A percentile compares a stretch with the other conserved stretches of the same genome.
phyloP scores from a whole-genome alignment of 2,888 invertebrate genomes.

The Scaptomyza parva region DNA sequence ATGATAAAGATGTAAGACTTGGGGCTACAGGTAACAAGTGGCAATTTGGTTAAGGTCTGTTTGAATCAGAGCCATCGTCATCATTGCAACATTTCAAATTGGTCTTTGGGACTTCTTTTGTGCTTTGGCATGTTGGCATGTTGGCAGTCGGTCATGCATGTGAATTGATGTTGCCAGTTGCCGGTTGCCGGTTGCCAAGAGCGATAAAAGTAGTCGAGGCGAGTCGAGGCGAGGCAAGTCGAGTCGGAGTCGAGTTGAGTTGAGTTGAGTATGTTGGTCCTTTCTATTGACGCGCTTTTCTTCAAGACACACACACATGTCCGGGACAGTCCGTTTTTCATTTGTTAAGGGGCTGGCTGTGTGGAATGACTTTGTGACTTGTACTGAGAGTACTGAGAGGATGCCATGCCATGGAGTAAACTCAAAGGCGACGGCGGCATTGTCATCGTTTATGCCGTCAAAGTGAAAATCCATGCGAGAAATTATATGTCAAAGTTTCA shows the following conservation, averaged over 20 bases:
- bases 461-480: slow-evolving; percentile 80
- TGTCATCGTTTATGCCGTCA: slow-evolving; percentile 78
- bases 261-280: slow-evolving; percentile 2
- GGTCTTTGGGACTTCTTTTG: neutral
- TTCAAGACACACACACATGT: slow-evolving; percentile 4
- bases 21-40: slow-evolving; percentile 5
- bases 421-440: slow-evolving; percentile 57
- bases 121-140: neutral
- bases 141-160: slow-evolving; percentile 23
- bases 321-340: slow-evolving; percentile 10
- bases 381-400: slow-evolving; percentile 1
- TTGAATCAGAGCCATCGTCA: slow-evolving; percentile 9
- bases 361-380: slow-evolving; percentile 26
- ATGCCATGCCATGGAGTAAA: neutral
- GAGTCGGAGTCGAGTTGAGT: neutral
- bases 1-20: neutral
- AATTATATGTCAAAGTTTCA: slow-evolving; percentile 80
- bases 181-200: slow-evolving; percentile 40
- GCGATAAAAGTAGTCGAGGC: slow-evolving; percentile 20
- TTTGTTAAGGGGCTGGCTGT: slow-evolving; percentile 20
- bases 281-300: slow-evolving; percentile 17
- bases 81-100: slow-evolving; percentile 3
- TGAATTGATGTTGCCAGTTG: slow-evolving; percentile 44
- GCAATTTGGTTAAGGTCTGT: slow-evolving; percentile 21
- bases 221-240: no score